Base-by-base conservation (phyloP, 1,140 invertebrate genomes). In the Neoseiulus cucumeris region DNA sequence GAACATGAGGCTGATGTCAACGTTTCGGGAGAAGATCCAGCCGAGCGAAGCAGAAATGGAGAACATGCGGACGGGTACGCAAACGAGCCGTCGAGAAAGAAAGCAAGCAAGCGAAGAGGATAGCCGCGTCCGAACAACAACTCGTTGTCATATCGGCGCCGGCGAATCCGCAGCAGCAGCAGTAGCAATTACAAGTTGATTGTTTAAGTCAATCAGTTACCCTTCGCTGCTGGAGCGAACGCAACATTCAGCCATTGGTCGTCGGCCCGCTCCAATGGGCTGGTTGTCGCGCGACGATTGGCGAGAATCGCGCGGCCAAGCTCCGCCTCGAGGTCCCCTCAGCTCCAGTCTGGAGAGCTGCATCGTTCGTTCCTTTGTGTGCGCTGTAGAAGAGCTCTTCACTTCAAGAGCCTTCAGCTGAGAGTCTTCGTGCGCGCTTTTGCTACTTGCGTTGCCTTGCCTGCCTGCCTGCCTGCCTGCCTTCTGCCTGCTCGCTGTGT, bases 401-500 rank as follows among this genome's bases (percentile, higher is more conserved):
- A 59, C 51, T 59, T 59, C 25, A 59, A 59, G 51, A 59, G 51
- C 25, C 51, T 59, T 59, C 51, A 59, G 51, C 33, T 33, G 51
- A 59, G 51, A 59, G 51, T 59, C 51, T 59, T 59, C 51, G 51
- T 59, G 51, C 51, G 33, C 33, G 51, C 17, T 59, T 59, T 59
- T 59, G 51, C 51, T 59, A 59, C 51, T 59, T 59, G 51, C 51
- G 22, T 17, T 59, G 25, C 14, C 22, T 20, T 25, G 51, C 51
- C 51, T 59, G 51, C 25, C 51, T 59, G 45, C 18, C 45, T 47
- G 42, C 12, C 42, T 44, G 42, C 12, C 42, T 44, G 42, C 42
- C 42, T 44, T n/a, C n/a, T n/a, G 45, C 18, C 45, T 47, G 33
- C 33, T 39, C 9, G 33, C 33, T 39, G 33, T 39, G 33, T 39